Evolutionary conservation across 2,888 invertebrate genomes (phyloP).

Genomic region (Lasioglossum leucozonium): DNA sequence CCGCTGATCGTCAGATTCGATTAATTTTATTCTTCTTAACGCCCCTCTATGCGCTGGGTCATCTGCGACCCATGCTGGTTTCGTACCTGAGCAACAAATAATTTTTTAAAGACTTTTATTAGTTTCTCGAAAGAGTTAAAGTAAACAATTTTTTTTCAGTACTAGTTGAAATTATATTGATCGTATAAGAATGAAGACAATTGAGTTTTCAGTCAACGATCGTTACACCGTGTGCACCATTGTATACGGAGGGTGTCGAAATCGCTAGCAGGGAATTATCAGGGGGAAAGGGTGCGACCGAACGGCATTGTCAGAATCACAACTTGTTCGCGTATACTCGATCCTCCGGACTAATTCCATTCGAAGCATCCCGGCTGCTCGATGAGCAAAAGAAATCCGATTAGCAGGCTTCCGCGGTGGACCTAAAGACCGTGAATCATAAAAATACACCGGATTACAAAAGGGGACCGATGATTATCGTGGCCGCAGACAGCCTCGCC

Average conservation of each 20-base stretch:
- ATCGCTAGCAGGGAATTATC: background rate
- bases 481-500: background rate
- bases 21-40: conserved; percentile 29
- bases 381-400: conserved; percentile 50
- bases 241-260: background rate
- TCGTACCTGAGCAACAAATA: background rate
- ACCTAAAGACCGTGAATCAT: conserved; percentile 49
- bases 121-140: too few relatives aligned
- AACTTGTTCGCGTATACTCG: conserved; percentile 30
- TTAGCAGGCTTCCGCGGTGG: conserved; percentile 35
- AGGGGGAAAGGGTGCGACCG: background rate
- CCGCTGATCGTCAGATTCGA: background rate
- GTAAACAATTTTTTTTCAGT: too few relatives aligned
- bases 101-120: too few relatives aligned
- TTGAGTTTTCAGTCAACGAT: background rate
- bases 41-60: background rate
- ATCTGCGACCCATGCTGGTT: background rate
- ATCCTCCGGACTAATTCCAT: conserved; percentile 32
- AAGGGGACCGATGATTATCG: conserved; percentile 52
- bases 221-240: background rate
- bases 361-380: conserved; percentile 32
- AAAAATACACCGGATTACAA: conserved; percentile 57
- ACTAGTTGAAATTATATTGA: too few relatives aligned
- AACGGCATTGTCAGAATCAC: conserved; percentile 26
- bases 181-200: too few relatives aligned